These are phyloP conservation scores for Yponomeuta cagnagella DNA, from an alignment of 2,888 invertebrate genomes.

Conservation along the genomic window DNA sequence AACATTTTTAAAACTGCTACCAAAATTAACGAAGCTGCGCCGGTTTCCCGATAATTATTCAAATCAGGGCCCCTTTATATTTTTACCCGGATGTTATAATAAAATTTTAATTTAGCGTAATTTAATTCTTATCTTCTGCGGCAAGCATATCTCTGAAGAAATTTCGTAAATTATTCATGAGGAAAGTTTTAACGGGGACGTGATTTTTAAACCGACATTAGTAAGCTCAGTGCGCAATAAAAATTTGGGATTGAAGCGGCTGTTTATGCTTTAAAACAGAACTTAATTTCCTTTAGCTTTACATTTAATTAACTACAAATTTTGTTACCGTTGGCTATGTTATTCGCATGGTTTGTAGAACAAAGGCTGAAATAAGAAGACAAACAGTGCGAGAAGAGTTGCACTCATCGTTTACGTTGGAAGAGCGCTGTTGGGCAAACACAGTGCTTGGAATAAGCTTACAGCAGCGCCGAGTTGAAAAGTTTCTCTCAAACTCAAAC, in stretches of 20 bases:
- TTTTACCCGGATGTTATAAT: slow-evolving; percentile 62
- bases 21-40: slow-evolving; percentile 19
- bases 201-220: slow-evolving; percentile 72
- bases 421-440: slow-evolving; percentile 48
- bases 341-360: slow-evolving; percentile 46
- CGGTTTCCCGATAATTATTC: slow-evolving; percentile 56
- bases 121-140: slow-evolving; percentile 69
- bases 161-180: slow-evolving; percentile 74
- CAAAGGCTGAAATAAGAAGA: slow-evolving; percentile 50
- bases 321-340: not conserved
- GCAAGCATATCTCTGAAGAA: slow-evolving; percentile 70
- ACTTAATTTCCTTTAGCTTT: slow-evolving; percentile 23
- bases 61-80: slow-evolving; percentile 57
- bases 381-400: slow-evolving; percentile 45
- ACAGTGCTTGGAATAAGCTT: slow-evolving; percentile 43
- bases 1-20: not conserved
- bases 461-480: slow-evolving; percentile 43
- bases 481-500: slow-evolving; percentile 34
- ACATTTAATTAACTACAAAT: slow-evolving; percentile 28
- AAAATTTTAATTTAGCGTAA: slow-evolving; percentile 67
- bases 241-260: slow-evolving; percentile 36
- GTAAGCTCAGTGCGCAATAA: slow-evolving; percentile 58
- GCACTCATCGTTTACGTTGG: slow-evolving; percentile 58
- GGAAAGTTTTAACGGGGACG: slow-evolving; percentile 71
- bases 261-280: not conserved